phyloP scores from a whole-genome alignment of 1,140 invertebrate species.

The Drosophila lini region DNA sequence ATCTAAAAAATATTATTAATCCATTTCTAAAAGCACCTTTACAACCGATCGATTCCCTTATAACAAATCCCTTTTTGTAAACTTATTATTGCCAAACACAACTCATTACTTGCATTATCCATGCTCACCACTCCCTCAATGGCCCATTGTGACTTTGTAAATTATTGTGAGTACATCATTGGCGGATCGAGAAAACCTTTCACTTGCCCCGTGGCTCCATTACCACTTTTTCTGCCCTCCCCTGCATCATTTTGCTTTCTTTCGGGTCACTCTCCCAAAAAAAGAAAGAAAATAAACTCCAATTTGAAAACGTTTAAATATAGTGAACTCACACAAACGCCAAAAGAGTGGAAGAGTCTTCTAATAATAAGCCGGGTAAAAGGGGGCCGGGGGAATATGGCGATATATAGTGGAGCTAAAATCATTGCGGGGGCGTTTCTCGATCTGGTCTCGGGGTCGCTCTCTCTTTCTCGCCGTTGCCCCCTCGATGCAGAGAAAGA shows the following conservation, averaged over 20 bases:
- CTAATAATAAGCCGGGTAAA: conserved; percentile 39
- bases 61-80: not conserved
- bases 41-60: not conserved
- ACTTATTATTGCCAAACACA: conserved; percentile 10
- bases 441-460: conserved; percentile 33
- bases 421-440: conserved; percentile 70
- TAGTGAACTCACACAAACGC: conserved; percentile 40
- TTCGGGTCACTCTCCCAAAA: conserved; percentile 5
- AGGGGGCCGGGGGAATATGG: conserved; percentile 1
- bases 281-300: conserved; percentile 16
- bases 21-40: too few species aligned
- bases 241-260: not conserved
- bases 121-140: conserved; percentile 15
- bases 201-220: conserved; percentile 50
- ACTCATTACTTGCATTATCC: conserved; percentile 20
- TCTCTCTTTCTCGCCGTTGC: conserved; percentile 12
- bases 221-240: not conserved
- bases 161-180: conserved; percentile 14
- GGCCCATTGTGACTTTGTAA: conserved; percentile 9
- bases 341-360: conserved; percentile 7
- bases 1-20: too few species aligned
- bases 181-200: conserved; percentile 37
- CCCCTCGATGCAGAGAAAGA: conserved; percentile 8
- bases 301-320: conserved; percentile 51
- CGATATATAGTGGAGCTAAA: conserved; percentile 24